phyloP scores from a whole-genome alignment of 2,888 invertebrate species.

The Stenotaenia linearis region DNA sequence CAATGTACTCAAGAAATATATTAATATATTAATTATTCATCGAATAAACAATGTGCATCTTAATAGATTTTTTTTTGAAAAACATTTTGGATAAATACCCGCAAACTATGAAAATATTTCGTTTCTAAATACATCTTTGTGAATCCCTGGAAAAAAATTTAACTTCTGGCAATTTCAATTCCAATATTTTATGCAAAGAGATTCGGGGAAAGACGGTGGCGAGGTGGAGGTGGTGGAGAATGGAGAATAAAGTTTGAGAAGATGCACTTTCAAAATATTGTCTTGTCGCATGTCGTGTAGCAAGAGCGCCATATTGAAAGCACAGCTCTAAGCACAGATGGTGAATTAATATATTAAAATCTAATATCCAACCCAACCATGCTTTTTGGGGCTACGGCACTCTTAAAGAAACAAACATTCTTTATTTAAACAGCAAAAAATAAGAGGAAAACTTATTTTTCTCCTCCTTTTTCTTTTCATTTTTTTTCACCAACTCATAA shows the following conservation, averaged over 20 bases:
- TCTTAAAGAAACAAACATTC: not conserved
- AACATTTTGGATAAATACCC: not conserved
- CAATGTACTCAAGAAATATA: not conserved
- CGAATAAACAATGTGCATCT: not conserved
- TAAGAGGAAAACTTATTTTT: not conserved
- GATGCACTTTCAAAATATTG: slow-evolving; percentile 15
- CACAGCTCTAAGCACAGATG: slow-evolving; percentile 12
- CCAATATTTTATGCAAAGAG: slow-evolving; percentile 7
- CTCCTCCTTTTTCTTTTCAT: not conserved
- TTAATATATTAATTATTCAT: not conserved
- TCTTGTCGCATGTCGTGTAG: slow-evolving; percentile 15
- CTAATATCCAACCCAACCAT: not conserved
- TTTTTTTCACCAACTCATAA: not conserved
- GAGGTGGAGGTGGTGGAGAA: not conserved
- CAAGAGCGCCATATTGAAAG: not conserved
- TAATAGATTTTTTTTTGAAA: too few species aligned
- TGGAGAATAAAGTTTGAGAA: not conserved
- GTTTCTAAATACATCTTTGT: not conserved
- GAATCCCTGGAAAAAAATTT: not conserved
- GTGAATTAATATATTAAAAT: slow-evolving; percentile 19
- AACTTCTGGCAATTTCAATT: slow-evolving; percentile 6
- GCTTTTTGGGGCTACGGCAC: not conserved
- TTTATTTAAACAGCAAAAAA: not conserved
- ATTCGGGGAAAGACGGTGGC: not conserved
- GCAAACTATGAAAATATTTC: not conserved